Evolutionary conservation across 2,888 invertebrate species (phyloP).

Genomic region (Platycnemis pennipes): DNA sequence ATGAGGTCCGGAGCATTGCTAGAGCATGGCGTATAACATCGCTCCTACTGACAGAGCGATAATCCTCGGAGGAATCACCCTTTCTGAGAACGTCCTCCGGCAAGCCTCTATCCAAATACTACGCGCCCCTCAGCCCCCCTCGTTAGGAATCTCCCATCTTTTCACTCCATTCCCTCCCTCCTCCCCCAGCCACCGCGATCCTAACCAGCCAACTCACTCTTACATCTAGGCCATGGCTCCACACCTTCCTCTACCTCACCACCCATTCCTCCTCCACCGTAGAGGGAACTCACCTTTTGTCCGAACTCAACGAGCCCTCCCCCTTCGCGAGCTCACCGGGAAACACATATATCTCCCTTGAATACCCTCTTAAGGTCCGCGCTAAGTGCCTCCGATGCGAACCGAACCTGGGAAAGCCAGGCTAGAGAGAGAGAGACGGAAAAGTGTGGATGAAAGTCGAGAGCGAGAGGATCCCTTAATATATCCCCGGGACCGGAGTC

Average conservation of each 20-base stretch:
- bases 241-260: neutral
- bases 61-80: constrained; percentile 26
- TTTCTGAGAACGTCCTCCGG: neutral
- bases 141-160: constrained; percentile 6
- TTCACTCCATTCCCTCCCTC: neutral
- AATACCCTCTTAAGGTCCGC: constrained; percentile 60
- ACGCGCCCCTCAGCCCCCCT: neutral
- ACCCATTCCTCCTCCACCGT: neutral
- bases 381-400: constrained; percentile 51
- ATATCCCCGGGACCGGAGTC: neutral
- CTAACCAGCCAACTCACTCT: neutral
- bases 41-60: neutral
- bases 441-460: neutral
- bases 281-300: constrained; percentile 31
- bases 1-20: neutral
- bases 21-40: neutral
- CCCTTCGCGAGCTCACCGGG: constrained; percentile 25
- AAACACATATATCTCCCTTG: constrained; percentile 37
- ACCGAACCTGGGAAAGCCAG: constrained; percentile 37
- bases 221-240: neutral
- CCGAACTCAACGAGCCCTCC: neutral
- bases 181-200: neutral
- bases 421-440: neutral
- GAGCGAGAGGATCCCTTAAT: neutral
- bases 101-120: neutral